These are phyloP conservation scores for Esox masquinongy DNA, from an alignment of 2,797 vertebrate genomes.

Conservation along the genomic window DNA sequence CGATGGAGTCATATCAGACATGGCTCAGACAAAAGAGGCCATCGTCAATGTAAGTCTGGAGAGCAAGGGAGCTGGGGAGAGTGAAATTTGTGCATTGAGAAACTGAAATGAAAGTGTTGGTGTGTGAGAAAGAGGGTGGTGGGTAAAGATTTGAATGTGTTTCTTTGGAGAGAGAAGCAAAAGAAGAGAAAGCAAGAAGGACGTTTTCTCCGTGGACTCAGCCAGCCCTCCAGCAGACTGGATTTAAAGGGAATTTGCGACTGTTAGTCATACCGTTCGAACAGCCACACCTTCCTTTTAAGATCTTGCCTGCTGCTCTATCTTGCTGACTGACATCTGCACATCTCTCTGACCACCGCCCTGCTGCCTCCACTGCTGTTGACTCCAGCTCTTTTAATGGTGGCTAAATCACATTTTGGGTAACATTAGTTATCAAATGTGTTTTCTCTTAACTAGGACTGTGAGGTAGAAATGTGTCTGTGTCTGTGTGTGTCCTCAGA, in stretches of 20 bases:
- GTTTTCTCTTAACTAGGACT: not conserved
- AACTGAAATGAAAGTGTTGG: not conserved
- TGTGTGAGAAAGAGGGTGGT: not conserved
- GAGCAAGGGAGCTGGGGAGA: not conserved
- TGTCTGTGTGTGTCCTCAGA: conserved; percentile 14
- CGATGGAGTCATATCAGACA: conserved; percentile 95
- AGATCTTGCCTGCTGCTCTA: conserved; percentile 85
- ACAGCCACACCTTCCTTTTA: conserved; percentile 88
- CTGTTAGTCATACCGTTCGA: conserved; percentile 81
- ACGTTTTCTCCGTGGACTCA: conserved; percentile 24
- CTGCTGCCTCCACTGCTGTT: not conserved
- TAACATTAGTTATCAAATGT: not conserved
- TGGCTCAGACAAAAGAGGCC: conserved; percentile 98
- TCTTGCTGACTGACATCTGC: conserved; percentile 48
- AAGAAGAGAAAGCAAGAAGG: not conserved
- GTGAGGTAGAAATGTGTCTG: conserved; percentile 13
- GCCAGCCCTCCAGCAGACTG: conserved; percentile 81
- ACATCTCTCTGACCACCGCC: not conserved
- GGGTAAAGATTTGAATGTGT: not conserved
- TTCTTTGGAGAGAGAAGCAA: not conserved
- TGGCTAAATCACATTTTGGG: not conserved
- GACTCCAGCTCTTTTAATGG: conserved; percentile 8
- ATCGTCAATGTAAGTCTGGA: conserved; percentile 89
- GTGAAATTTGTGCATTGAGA: not conserved
- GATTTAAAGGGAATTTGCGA: conserved; percentile 89